Base-by-base conservation (phyloP, 2,888 invertebrate species). In the Hetaerina titia region DNA sequence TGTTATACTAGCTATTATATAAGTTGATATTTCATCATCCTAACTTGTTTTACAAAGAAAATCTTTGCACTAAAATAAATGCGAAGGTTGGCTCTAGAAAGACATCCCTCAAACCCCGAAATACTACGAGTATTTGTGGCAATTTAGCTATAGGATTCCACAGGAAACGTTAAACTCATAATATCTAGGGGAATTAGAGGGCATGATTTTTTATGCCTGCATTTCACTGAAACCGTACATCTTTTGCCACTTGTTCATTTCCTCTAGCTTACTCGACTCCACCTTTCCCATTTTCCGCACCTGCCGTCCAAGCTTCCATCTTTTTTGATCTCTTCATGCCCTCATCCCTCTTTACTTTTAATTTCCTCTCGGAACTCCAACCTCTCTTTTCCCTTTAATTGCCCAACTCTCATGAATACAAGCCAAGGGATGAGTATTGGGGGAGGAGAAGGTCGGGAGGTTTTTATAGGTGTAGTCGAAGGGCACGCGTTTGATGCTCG, bases 391-490 rank as follows among this genome's bases (percentile, higher is more conserved):
- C 11, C 81, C 81, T 25, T 81, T 81, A 81, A 81, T 81, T 81
- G 81, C 81, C 81, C 31, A 31, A 13, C 81, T 81, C 81, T 81
- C 81, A 81, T 31, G 81, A 81, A 81, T 81, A 81, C 81, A 31
- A 81, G n/a, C 31, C 25, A 81, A 69, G 81, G 25, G 31, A 81
- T 9, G 69, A 9, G n/a, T 9, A 31, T 15, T 25, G 25, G 25
- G 25, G 25, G 9, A 69, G n/a, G 45, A 1, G n/a, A 8, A 8
- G 74, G 60, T 60, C 17, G 60, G 60, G 60, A 8, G n/a, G 31
- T 31, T 31, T 81, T 81, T 81, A 81, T 22, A 81, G n/a, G 31
- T 31, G 81, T 81, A 31, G 81, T 81, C 81, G n/a, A 81, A 81
- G 31, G 81, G 81, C 81, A 13, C 31, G 11, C 81, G 81, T 81